Evolutionary conservation across 2,113 vertebrate species (phyloP).

Genomic region (Oryzias celebensis): DNA sequence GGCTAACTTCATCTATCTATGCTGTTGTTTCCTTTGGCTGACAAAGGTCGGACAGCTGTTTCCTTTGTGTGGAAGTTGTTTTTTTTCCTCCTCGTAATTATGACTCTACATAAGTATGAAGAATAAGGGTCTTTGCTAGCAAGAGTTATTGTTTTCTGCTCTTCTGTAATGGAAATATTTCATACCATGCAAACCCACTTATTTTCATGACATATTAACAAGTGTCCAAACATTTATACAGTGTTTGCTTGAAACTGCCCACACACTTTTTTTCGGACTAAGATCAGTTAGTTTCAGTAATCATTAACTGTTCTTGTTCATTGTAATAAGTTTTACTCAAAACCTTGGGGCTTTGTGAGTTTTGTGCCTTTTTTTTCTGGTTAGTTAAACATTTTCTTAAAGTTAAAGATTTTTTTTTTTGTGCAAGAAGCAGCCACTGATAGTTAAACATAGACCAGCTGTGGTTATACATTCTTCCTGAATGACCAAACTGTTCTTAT

Average conservation of each 20-base stretch:
- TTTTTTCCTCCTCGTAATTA: conserved; percentile 19
- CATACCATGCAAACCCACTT: not conserved
- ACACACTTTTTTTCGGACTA: not conserved
- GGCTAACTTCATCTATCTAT: conserved; percentile 7
- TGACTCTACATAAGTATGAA: conserved; percentile 10
- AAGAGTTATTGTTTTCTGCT: not conserved
- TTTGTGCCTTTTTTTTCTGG: conserved; percentile 9
- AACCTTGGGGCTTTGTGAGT: conserved; percentile 16
- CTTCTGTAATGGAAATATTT: conserved; percentile 8
- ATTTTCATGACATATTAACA: conserved; percentile 1
- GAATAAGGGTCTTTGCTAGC: not conserved
- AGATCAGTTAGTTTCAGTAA: conserved; percentile 17
- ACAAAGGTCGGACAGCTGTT: conserved; percentile 36
- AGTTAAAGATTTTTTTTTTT: conserved; percentile 31
- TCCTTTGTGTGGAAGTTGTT: conserved; percentile 3
- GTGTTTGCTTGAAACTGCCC: not conserved
- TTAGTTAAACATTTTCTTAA: conserved; percentile 60
- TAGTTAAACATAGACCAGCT: conserved; percentile 59
- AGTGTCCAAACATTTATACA: not conserved
- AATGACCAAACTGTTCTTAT: conserved; percentile 68
- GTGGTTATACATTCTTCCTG: conserved; percentile 62
- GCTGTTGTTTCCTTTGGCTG: conserved; percentile 18
- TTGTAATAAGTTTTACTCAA: conserved; percentile 13
- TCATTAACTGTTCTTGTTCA: conserved; percentile 32
- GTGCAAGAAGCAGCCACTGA: conserved; percentile 31